Evolutionary conservation across 2,797 vertebrate genomes (phyloP), one percentile per base, ranked within the genome.

Genomic region (Pipistrellus kuhlii): DNA sequence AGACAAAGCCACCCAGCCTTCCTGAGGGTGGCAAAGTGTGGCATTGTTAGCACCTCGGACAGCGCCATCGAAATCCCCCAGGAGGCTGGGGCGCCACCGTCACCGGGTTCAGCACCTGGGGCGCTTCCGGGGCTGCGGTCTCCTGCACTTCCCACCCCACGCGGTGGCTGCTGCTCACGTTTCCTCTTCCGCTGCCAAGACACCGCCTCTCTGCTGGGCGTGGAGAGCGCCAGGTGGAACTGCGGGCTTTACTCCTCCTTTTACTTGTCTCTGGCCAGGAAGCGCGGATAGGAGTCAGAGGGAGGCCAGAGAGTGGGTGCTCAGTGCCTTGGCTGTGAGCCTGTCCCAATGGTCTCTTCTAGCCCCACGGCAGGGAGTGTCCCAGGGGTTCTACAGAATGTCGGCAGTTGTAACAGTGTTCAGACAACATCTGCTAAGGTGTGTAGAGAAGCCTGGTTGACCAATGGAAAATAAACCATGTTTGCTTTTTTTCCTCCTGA

Each of bases 401-500:
- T 41, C 23, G 59, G 41, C 55, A 88, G 55, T 72, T 83, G 30
- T 81, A 82, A 66, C 41, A n/a, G 32, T 91, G 73, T 82, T 92
- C 73, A 15, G 81, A 83, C 77, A 90, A 91, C 94, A 96, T 91
- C 78, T 94, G 89, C 66, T 71, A 72, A 92, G 84, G 64, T 87
- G 77, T 89, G 85, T 0, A 30, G 92, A 77, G 85, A 30, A 64
- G 66, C 0, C 66, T 69, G 20, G 64, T 83, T 71, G 84, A 51
- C 77, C 97, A 89, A 94, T 97, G 92, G 62, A 25, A 88, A 0
- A 15, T 73, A 90, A 23, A 94, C 77, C 15, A 1, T 0, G 23
- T 88, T 93, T 92, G 73, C 85, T 68, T 73, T 57, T 57, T 72
- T 97, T 91, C 69, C 78, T 92, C 90, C 88, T 94, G 96, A 84